Evolutionary conservation across 2,888 invertebrate genomes (phyloP).

Genomic region (Syrphus vitripennis): DNA sequence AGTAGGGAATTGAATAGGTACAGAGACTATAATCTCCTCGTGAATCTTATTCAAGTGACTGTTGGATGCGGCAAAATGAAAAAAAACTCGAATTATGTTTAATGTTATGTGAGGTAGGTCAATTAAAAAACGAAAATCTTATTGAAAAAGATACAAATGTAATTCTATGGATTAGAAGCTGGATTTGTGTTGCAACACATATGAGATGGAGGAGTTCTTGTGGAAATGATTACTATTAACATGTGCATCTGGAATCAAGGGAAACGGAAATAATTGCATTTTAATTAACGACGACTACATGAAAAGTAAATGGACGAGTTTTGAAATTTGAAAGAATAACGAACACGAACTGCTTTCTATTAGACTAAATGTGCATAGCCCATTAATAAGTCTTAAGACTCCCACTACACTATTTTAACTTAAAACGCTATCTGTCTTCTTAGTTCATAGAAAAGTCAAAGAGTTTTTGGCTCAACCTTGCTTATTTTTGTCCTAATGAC

Average conservation of each 20-base stretch:
- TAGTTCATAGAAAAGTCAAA: no score
- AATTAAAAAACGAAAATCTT: slow-evolving; percentile 35
- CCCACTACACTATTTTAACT: no score
- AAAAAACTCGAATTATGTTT: slow-evolving; percentile 12
- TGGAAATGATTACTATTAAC: background rate
- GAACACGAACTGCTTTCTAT: no score
- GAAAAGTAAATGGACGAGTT: background rate
- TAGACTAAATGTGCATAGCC: no score
- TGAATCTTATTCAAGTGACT: slow-evolving; percentile 17
- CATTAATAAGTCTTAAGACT: no score
- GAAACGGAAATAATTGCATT: background rate
- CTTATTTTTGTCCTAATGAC: no score
- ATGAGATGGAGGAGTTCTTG: background rate
- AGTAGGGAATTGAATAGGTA: background rate
- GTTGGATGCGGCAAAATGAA: background rate
- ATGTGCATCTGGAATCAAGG: background rate
- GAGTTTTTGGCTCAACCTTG: no score
- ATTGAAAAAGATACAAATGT: slow-evolving; percentile 4
- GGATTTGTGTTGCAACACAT: background rate
- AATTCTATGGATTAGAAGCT: slow-evolving; percentile 8
- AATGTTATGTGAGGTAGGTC: slow-evolving; percentile 5
- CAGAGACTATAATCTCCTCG: slow-evolving; percentile 3
- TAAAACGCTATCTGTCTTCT: no score
- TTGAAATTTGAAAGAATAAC: background rate
- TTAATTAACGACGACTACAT: background rate